Evolutionary conservation across 2,888 invertebrate species (phyloP), one percentile per base, ranked within the genome.

Genomic region (Cartodere bifasciata): DNA sequence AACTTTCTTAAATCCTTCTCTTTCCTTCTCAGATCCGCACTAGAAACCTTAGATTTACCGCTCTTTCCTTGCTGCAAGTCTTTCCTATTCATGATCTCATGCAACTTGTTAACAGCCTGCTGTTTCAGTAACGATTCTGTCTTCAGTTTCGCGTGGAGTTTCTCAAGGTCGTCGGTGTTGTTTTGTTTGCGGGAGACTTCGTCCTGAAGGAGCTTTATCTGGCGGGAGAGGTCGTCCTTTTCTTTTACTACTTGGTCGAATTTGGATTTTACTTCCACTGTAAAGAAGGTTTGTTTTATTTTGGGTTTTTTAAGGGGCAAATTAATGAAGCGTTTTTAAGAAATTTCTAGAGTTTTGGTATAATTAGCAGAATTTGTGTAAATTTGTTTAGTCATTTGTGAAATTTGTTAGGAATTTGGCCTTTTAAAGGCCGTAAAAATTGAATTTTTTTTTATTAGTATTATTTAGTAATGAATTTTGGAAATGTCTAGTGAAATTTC

Each of bases 31-130:
- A 85, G 55, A 56, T 86, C 85, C 4, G 77, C 75, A 20, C 79
- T 80, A 7, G 78, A 76, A 53, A 76, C 75, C 63, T 86, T 87
- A 51, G 75, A 78, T 62, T 85, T 78, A 33, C 79, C 75, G n/a
- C n/a, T n/a, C 16, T 55, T 54, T 16, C 73, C 70, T 27, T 75
- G 73, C 33, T 75, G 75, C 55, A 81, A 68, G 52, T 83, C 83
- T 54, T 84, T 90, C 52, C 94, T 75, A 58, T 92, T 91, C 85
- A 97, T 85, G 37, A 97, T 86, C 63, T 97, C 94, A 4, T 94
- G 91, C 40, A 98, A 68, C 58, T 97, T 98, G 62, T 94, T 91
- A 40, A 97, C 91, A 29, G 95, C 95, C 64, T 92, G 86, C 56
- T 84, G 81, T 56, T 88, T 90, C 49, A 90, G 70, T 52, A 91